phyloP scores from a whole-genome alignment of 2,888 invertebrate species.

The Tuta absoluta region DNA sequence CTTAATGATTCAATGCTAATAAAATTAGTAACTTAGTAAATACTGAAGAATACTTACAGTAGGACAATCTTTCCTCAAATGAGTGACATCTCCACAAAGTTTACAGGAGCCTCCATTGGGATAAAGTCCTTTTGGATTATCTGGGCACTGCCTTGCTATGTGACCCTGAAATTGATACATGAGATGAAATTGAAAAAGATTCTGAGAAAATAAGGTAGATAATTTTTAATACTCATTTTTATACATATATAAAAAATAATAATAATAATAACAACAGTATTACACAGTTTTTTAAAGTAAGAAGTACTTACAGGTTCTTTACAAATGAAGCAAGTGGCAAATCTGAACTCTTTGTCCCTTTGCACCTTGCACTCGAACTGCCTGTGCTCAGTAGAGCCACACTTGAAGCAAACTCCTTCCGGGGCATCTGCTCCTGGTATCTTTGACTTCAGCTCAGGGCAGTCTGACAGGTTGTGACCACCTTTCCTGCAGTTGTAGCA shows the following conservation, averaged over 20 bases:
- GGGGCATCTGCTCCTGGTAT: slow-evolving; percentile 71
- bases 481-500: slow-evolving; percentile 90
- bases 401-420: slow-evolving; percentile 91
- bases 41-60: slow-evolving; percentile 63
- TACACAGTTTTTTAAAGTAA: background rate
- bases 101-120: slow-evolving; percentile 92
- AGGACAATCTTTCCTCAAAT: slow-evolving; percentile 91
- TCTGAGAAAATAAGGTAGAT: too few relatives aligned
- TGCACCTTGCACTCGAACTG: slow-evolving; percentile 87
- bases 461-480: slow-evolving; percentile 91
- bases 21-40: too few relatives aligned
- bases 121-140: slow-evolving; percentile 92
- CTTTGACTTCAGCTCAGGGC: slow-evolving; percentile 85
- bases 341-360: slow-evolving; percentile 85
- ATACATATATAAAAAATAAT: too few relatives aligned
- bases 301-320: slow-evolving; percentile 83
- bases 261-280: slow-evolving; percentile 1
- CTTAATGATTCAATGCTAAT: too few relatives aligned
- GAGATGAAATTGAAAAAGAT: slow-evolving; percentile 10
- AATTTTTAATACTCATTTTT: too few relatives aligned
- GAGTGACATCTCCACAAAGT: slow-evolving; percentile 92
- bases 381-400: slow-evolving; percentile 93
- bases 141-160: slow-evolving; percentile 92
- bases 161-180: slow-evolving; percentile 82
- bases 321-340: slow-evolving; percentile 94